phyloP scores from a whole-genome alignment of 2,797 vertebrate genomes.

The Phoeniculus purpureus region DNA sequence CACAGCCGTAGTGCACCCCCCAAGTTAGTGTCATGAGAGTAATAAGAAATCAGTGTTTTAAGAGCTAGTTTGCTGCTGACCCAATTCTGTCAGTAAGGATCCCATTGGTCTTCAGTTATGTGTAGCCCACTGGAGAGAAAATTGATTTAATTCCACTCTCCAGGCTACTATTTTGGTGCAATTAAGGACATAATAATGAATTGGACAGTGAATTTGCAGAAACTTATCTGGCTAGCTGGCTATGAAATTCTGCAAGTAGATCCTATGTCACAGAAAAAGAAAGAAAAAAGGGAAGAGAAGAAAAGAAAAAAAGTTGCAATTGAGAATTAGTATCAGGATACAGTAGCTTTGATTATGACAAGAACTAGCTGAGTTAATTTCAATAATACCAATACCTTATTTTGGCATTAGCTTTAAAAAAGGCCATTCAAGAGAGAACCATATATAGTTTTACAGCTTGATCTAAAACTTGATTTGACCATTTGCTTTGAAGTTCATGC shows the following conservation, averaged over 20 bases:
- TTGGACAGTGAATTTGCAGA: not conserved
- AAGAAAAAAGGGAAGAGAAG: not conserved
- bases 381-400: not conserved
- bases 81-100: not conserved
- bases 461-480: not conserved
- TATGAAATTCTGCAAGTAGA: not conserved
- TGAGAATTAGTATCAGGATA: not conserved
- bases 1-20: rapidly evolving
- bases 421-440: not conserved
- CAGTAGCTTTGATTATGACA: not conserved
- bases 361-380: not conserved
- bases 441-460: not conserved
- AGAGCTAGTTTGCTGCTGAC: not conserved
- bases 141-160: not conserved
- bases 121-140: not conserved
- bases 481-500: not conserved
- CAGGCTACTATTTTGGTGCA: not conserved
- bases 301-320: not conserved
- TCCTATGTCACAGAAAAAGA: not conserved
- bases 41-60: not conserved
- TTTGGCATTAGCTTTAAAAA: not conserved
- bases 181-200: not conserved
- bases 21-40: not conserved
- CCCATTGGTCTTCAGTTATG: not conserved
- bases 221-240: not conserved